Percentiles rank a stretch among this genome's conserved stretches.
These are phyloP conservation scores for Clostera curtula DNA, from an alignment of 2,888 invertebrate genomes.

Conservation along the genomic window DNA sequence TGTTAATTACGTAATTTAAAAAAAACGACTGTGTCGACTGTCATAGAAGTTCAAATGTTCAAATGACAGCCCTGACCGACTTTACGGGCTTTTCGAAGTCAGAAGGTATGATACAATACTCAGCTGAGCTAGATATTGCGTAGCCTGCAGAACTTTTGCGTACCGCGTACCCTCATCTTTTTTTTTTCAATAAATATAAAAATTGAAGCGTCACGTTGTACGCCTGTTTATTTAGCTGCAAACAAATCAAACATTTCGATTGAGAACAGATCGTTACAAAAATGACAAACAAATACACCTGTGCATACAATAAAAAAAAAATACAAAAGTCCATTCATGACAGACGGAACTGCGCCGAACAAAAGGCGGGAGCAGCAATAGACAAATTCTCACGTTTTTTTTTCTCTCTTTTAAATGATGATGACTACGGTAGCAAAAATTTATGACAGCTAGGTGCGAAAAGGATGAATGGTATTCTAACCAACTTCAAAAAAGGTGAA, in stretches of 20 bases:
- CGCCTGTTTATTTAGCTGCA: constrained; percentile 18
- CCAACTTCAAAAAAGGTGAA: constrained; percentile 11
- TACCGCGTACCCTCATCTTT: too few species aligned
- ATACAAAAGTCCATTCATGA: constrained; percentile 46
- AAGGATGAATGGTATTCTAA: too few species aligned
- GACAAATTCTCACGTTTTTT: constrained; percentile 62
- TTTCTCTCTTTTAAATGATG: constrained; percentile 24
- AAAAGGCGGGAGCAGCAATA: constrained; percentile 33
- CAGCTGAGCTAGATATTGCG: too few species aligned
- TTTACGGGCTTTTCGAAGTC: too few species aligned
- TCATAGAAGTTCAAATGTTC: too few species aligned
- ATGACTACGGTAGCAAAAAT: constrained; percentile 47
- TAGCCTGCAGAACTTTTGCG: too few species aligned
- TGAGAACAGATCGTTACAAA: constrained; percentile 14
- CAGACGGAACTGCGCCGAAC: constrained; percentile 49
- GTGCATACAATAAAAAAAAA: constrained; percentile 46
- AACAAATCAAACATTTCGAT: constrained; percentile 18
- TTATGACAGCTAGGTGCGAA: constrained; percentile 42
- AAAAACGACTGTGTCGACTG: too few species aligned
- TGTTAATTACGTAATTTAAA: too few species aligned
- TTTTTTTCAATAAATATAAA: too few species aligned
- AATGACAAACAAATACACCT: constrained; percentile 53
- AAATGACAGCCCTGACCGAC: too few species aligned
- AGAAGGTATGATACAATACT: too few species aligned
- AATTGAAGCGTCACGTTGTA: constrained; percentile 7